phyloP scores from a whole-genome alignment of 2,113 vertebrate species.

The Phalacrocorax pelagicus region DNA sequence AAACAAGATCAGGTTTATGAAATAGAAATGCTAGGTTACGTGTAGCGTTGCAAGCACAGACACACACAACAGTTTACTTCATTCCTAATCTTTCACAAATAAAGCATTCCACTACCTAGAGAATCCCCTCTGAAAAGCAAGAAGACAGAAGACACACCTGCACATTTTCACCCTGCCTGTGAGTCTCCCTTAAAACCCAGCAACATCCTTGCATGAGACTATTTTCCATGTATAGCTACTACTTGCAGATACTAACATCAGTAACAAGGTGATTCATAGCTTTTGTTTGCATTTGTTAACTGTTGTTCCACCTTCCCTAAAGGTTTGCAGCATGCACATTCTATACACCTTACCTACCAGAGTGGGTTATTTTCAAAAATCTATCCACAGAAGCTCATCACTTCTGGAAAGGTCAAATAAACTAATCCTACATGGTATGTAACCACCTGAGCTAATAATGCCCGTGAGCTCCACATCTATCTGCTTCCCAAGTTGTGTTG shows the following conservation, averaged over 20 bases:
- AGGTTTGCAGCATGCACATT: not conserved
- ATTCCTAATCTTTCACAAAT: not conserved
- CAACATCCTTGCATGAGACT: not conserved
- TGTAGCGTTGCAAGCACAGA: not conserved
- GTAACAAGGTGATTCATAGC: not conserved
- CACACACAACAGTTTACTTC: not conserved
- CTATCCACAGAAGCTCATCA: not conserved
- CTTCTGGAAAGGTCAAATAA: not conserved
- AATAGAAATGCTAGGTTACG: not conserved
- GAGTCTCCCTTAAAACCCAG: not conserved
- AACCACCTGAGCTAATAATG: not conserved
- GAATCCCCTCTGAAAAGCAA: not conserved
- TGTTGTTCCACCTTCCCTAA: not conserved
- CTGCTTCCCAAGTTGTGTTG: not conserved
- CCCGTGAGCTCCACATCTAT: not conserved
- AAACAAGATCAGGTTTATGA: not conserved
- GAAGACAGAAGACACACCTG: not conserved
- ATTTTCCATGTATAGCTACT: not conserved
- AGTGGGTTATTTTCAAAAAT: not conserved
- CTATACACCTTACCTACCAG: not conserved
- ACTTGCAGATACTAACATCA: not conserved
- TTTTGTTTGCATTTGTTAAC: not conserved
- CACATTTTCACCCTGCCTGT: not conserved
- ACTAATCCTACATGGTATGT: rapidly evolving
- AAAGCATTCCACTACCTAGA: not conserved